Evolutionary conservation across 2,797 vertebrate genomes (phyloP).

Genomic region (Megaceryle alcyon): DNA sequence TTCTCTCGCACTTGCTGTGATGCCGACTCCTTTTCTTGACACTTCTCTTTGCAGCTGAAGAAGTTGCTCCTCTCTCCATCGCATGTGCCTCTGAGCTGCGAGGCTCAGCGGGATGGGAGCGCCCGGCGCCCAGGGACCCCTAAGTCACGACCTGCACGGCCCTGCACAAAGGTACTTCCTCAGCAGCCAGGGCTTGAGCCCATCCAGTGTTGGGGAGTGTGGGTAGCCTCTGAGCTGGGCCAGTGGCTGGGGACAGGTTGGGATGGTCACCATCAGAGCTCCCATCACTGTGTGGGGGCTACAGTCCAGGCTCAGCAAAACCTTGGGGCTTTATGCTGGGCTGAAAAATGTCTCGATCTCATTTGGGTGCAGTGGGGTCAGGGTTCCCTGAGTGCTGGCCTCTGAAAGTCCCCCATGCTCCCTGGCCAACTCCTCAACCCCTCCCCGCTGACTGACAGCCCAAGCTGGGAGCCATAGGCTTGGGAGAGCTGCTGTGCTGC

Average conservation of each 20-base stretch:
- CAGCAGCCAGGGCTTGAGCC: fast-evolving
- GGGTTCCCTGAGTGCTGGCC: not conserved
- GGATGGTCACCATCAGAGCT: not conserved
- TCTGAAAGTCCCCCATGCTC: not conserved
- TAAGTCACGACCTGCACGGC: constrained; percentile 82
- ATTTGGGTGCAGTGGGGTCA: not conserved
- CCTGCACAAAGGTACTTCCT: constrained; percentile 87
- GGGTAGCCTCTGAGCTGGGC: not conserved
- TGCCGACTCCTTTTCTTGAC: constrained; percentile 65
- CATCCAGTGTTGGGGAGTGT: fast-evolving
- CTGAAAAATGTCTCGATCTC: not conserved
- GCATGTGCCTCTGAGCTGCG: constrained; percentile 82
- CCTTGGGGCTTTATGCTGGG: not conserved
- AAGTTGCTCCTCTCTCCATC: constrained; percentile 93
- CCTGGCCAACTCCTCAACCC: fast-evolving
- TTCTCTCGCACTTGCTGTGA: not conserved
- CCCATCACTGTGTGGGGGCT: fast-evolving
- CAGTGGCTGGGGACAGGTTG: not conserved
- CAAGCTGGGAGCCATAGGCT: not conserved
- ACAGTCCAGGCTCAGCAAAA: not conserved
- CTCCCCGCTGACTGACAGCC: not conserved
- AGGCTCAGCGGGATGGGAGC: constrained; percentile 85
- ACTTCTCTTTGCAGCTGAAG: constrained; percentile 85
- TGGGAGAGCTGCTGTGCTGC: not conserved
- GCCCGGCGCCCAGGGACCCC: constrained; percentile 82